These are phyloP conservation scores for Taphrorychus bicolor DNA, from an alignment of 2,888 invertebrate species.

Conservation along the genomic window DNA sequence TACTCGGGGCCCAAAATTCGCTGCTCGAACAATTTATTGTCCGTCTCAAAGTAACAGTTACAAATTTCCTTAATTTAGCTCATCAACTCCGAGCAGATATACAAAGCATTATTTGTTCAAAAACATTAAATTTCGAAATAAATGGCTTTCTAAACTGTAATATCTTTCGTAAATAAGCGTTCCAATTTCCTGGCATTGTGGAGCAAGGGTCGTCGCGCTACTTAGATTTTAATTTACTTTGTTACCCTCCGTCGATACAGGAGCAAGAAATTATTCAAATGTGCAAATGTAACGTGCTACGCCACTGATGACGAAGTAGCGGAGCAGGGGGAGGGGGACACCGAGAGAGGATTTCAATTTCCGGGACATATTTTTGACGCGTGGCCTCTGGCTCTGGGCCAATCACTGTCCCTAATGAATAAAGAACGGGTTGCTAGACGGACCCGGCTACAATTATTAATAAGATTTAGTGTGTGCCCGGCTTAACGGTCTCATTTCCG, in stretches of 20 bases:
- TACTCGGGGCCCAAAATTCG: not conserved
- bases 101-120: constrained; percentile 23
- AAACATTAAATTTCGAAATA: constrained; percentile 19
- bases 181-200: not conserved
- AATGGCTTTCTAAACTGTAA: constrained; percentile 21
- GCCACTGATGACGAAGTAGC: too few species aligned
- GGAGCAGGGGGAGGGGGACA: not conserved
- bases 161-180: not conserved
- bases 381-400: constrained; percentile 39
- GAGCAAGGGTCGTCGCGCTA: not conserved
- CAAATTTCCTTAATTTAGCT: constrained; percentile 17
- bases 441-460: constrained; percentile 45
- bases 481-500: constrained; percentile 49
- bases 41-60: constrained; percentile 16
- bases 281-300: not conserved
- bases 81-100: constrained; percentile 8
- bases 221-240: constrained; percentile 1
- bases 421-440: constrained; percentile 33
- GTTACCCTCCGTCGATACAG: not conserved
- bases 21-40: constrained; percentile 7
- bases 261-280: not conserved
- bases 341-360: constrained; percentile 33
- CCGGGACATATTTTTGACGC: constrained; percentile 36
- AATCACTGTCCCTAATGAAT: constrained; percentile 39
- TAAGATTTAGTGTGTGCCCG: constrained; percentile 49